Evolutionary conservation across 2,797 vertebrate species (phyloP).

Genomic region (Phalanger gymnotis): DNA sequence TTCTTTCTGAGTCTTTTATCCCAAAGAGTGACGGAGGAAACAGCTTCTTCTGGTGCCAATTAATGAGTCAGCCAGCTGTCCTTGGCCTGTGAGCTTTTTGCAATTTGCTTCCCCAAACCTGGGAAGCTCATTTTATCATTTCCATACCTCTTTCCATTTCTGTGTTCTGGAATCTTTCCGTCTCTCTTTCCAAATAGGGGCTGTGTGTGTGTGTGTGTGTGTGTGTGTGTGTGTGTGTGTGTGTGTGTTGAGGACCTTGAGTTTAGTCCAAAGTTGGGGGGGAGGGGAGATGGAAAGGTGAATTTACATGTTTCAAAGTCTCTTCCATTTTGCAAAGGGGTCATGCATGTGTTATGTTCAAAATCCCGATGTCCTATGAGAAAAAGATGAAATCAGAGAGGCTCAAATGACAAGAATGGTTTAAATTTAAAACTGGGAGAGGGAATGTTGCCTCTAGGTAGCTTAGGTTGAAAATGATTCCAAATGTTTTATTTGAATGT

Average conservation of each 20-base stretch:
- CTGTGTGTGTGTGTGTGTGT: background rate
- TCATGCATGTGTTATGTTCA: slow-evolving; percentile 45
- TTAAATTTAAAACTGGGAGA: slow-evolving; percentile 62
- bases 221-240: background rate
- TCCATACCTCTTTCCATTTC: slow-evolving; percentile 9
- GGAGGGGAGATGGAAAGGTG: background rate
- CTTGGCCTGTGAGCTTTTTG: slow-evolving; percentile 28
- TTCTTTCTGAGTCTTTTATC: slow-evolving; percentile 46
- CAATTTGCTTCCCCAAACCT: background rate
- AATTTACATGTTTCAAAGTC: slow-evolving; percentile 23
- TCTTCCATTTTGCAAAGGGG: slow-evolving; percentile 41
- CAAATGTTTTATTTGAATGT: slow-evolving; percentile 69
- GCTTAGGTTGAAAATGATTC: slow-evolving; percentile 58
- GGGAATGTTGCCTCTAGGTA: slow-evolving; percentile 71
- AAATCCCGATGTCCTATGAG: slow-evolving; percentile 57
- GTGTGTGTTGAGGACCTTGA: background rate
- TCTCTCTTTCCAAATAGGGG: background rate
- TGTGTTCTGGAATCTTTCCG: slow-evolving; percentile 6
- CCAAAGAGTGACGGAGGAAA: slow-evolving; percentile 51
- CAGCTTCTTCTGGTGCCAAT: background rate
- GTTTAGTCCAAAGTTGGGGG: background rate
- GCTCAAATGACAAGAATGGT: slow-evolving; percentile 66
- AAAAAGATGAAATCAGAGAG: slow-evolving; percentile 68
- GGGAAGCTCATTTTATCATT: slow-evolving; percentile 20
- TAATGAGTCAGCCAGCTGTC: slow-evolving; percentile 37